Conservation (phyloP, 2,888 invertebrate species). For the Caenorhabditis sp. region DNA sequence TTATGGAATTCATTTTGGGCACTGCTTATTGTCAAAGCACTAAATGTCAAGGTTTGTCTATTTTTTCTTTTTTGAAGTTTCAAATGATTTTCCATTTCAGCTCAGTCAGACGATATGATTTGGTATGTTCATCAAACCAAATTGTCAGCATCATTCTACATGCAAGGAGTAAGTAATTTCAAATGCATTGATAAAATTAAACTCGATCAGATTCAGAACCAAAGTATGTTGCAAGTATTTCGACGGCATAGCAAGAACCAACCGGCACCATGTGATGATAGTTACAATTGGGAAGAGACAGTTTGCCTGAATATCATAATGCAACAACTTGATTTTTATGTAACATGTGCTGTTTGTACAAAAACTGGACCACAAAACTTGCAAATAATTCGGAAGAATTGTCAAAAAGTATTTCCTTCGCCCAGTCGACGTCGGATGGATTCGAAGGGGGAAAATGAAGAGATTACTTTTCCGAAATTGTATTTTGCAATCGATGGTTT, state of each 20-base stretch:
- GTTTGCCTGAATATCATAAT: conserved; percentile 95
- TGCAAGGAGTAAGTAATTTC: conserved; percentile 25
- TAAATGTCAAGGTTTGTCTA: conserved; percentile 45
- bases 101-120: conserved; percentile 70
- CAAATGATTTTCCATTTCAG: conserved; percentile 30
- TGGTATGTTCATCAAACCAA: conserved; percentile 69
- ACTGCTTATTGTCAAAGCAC: conserved; percentile 44
- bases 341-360: conserved; percentile 96
- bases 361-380: conserved; percentile 95
- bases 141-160: conserved; percentile 35
- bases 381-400: conserved; percentile 89
- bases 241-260: conserved; percentile 94
- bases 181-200: not conserved
- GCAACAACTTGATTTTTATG: conserved; percentile 96
- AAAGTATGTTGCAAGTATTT: conserved; percentile 84
- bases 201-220: conserved; percentile 12
- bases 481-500: conserved; percentile 99
- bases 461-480: conserved; percentile 97
- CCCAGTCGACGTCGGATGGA: conserved; percentile 90
- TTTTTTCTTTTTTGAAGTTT: not conserved
- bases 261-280: conserved; percentile 88
- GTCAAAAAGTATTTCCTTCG: conserved; percentile 85
- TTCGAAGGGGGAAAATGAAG: conserved; percentile 97
- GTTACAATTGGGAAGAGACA: conserved; percentile 98
- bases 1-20: conserved; percentile 64